Evolutionary conservation across 2,797 vertebrate species (phyloP), one percentile per base, ranked within the genome.

Genomic region (Phalloptychus januarius): DNA sequence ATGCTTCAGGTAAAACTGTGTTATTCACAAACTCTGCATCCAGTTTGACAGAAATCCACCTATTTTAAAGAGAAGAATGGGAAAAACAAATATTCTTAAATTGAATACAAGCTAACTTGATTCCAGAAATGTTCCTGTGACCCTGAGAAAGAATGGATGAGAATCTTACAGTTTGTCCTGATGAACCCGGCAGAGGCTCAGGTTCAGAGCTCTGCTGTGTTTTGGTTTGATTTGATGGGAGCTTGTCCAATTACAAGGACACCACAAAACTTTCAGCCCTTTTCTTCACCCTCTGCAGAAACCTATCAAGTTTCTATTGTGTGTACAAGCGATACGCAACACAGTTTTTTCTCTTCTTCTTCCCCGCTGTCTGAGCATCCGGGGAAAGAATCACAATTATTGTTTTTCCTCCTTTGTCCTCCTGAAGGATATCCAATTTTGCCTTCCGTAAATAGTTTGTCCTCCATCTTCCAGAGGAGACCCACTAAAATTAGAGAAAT

Each of bases 401-500:
- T 61, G 28, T 61, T 61, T 61, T 61, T 56, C 12, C 28, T 61
- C 28, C 58, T 76, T 72, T 69, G 71, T 79, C 80, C 79, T 87
- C 78, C 83, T 84, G 76, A 81, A 87, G 85, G 85, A 91, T 83
- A 90, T 92, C 87, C 88, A 91, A 88, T 92, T 84, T 88, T 88
- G 72, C 70, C 38, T 44, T 79, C 85, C 74, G 67, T 77, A 88
- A 84, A 91, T 93, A 88, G 88, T 83, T 90, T 86, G 82, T 89
- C 85, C 82, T 88, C 77, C 71, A 52, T 88, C 81, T 88, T 87
- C 85, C 84, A 61, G 83, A 81, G 83, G 83, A 88, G 86, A 85
- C 46, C 56, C 70, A 74, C 82, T 48, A 25, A 79, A 78, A 83
- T 81, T 31, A 31, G 28, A 58, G 28, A 58, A 31, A 58, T 58